These are phyloP conservation scores for Drosophila nebulosa DNA, from an alignment of 1,140 invertebrate genomes.

Conservation along the genomic window DNA sequence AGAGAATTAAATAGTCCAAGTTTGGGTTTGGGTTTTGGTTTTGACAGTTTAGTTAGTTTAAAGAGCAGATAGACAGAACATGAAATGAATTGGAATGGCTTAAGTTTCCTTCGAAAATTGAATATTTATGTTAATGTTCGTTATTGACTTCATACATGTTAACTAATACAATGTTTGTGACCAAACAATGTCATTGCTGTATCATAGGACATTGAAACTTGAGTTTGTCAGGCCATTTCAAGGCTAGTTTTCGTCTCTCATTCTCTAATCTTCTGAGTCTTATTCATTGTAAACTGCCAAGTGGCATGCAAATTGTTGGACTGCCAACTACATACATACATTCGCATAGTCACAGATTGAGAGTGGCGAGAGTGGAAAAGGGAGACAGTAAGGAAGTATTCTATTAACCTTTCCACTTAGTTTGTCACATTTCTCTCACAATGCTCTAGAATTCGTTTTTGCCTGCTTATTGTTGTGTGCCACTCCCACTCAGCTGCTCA, in stretches of 20 bases:
- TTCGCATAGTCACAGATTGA: background rate
- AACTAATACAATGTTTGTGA: background rate
- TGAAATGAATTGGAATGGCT: background rate
- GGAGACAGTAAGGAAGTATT: slow-evolving; percentile 5
- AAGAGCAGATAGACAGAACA: slow-evolving; percentile 12
- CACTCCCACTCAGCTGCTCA: background rate
- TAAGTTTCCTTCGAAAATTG: background rate
- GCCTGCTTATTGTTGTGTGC: background rate
- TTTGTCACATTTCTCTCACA: slow-evolving; percentile 8
- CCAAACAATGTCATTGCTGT: background rate
- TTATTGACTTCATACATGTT: background rate
- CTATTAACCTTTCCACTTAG: slow-evolving; percentile 25
- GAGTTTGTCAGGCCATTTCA: slow-evolving; percentile 1
- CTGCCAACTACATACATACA: slow-evolving; percentile 1
- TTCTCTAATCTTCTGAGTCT: background rate
- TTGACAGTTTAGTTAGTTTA: slow-evolving; percentile 24
- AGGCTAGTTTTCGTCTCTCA: background rate
- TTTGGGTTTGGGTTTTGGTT: no score
- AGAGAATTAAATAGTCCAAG: slow-evolving; percentile 20
- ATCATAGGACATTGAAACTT: background rate
- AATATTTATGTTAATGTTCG: background rate
- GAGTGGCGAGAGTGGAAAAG: background rate
- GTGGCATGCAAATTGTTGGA: slow-evolving; percentile 52
- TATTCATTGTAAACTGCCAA: slow-evolving; percentile 40
- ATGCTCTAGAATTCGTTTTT: background rate